phyloP scores from a whole-genome alignment of 2,888 invertebrate species.

The Anaspis maculata region DNA sequence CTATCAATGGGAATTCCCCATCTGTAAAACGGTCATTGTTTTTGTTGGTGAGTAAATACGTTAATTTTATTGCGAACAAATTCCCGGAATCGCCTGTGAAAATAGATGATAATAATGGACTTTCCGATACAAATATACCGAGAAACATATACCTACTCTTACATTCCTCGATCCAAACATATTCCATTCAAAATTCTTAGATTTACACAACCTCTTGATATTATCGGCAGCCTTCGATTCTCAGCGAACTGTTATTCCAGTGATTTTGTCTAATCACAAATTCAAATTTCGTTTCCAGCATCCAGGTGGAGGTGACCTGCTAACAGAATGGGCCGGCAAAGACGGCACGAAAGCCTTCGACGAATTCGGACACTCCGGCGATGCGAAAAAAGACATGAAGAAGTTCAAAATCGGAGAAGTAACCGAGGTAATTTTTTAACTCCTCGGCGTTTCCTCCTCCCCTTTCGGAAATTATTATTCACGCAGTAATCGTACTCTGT shows the following conservation, averaged over 20 bases:
- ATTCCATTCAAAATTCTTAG: background rate
- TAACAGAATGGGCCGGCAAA: constrained; percentile 57
- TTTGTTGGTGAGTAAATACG: no score
- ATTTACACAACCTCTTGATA: background rate
- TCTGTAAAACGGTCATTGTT: no score
- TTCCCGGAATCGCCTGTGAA: no score
- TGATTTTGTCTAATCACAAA: background rate
- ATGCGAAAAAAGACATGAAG: constrained; percentile 51
- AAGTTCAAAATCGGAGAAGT: constrained; percentile 59
- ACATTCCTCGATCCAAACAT: no score
- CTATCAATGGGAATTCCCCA: no score
- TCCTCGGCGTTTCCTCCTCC: no score
- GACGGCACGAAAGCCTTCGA: constrained; percentile 60
- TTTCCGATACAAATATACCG: no score
- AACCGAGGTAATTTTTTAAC: constrained; percentile 47
- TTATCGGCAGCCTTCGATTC: background rate
- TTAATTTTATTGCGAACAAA: no score
- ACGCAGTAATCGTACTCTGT: no score
- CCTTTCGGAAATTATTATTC: no score
- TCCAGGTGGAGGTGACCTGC: constrained; percentile 57
- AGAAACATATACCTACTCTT: no score
- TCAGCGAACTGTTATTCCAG: background rate
- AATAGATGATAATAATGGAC: no score
- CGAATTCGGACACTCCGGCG: constrained; percentile 57
- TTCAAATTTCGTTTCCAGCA: constrained; percentile 45